Conservation (phyloP, 2,797 vertebrate species). For the Sebastes diploproa region DNA sequence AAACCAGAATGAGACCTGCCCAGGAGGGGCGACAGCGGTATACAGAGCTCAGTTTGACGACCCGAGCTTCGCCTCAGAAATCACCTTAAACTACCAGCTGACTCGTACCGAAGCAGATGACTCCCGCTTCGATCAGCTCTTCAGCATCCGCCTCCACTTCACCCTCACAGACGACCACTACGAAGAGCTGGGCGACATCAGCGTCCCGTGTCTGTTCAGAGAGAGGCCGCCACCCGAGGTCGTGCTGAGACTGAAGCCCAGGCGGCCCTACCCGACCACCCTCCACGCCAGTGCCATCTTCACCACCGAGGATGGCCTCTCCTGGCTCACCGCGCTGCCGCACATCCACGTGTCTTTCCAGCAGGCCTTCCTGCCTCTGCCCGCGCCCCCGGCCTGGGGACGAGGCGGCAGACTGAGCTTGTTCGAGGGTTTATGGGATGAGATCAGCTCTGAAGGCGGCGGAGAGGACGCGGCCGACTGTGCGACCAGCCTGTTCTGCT, state of each 20-base stretch:
- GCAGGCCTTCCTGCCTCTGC: slow-evolving; percentile 83
- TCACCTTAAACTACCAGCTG: slow-evolving; percentile 77
- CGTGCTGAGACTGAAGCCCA: slow-evolving; percentile 78
- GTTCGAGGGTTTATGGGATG: slow-evolving; percentile 84
- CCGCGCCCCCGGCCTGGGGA: slow-evolving; percentile 54
- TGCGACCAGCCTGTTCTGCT: slow-evolving; percentile 84
- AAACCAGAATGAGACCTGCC: rapidly evolving
- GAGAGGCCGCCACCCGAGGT: slow-evolving; percentile 69
- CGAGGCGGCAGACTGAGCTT: slow-evolving; percentile 25
- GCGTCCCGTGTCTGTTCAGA: slow-evolving; percentile 81
- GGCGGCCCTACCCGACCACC: slow-evolving; percentile 78
- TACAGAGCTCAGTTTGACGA: slow-evolving; percentile 76
- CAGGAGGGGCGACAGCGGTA: neutral
- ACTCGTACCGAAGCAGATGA: slow-evolving; percentile 23
- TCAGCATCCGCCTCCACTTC: slow-evolving; percentile 87
- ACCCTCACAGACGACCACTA: slow-evolving; percentile 75
- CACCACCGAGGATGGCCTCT: slow-evolving; percentile 79
- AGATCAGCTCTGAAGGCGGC: slow-evolving; percentile 44
- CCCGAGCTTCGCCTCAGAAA: slow-evolving; percentile 63
- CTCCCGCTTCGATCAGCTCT: slow-evolving; percentile 76
- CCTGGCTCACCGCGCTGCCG: slow-evolving; percentile 80
- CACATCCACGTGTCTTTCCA: slow-evolving; percentile 81
- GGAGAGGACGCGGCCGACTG: slow-evolving; percentile 13
- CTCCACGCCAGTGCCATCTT: slow-evolving; percentile 82
- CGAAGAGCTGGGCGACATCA: slow-evolving; percentile 77